A percentile compares a stretch with the other conserved stretches of the same genome.
phyloP scores from a whole-genome alignment of 2,113 vertebrate genomes.

The Tetrax tetrax region DNA sequence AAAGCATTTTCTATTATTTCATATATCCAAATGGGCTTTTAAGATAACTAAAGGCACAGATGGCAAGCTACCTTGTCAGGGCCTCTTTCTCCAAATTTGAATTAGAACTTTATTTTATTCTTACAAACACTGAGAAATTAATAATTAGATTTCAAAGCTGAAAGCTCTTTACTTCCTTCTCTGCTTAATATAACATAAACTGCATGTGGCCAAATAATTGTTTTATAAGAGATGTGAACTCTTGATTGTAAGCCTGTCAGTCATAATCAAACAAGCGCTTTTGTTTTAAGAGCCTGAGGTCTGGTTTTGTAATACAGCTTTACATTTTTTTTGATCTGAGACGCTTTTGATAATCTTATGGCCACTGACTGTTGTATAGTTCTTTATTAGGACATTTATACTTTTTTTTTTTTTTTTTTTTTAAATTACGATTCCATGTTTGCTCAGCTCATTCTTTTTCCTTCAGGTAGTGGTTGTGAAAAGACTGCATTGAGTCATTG shows the following conservation, averaged over 20 bases:
- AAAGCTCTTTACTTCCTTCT: constrained; percentile 18
- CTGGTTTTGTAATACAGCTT: constrained; percentile 18
- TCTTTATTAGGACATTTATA: not conserved
- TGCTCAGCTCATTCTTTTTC: not conserved
- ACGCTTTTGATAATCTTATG: not conserved
- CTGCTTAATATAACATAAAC: not conserved
- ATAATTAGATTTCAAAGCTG: constrained; percentile 37
- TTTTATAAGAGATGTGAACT: not conserved
- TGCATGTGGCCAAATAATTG: constrained; percentile 28
- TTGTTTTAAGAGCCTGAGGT: not conserved
- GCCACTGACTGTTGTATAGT: not conserved
- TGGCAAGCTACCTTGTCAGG: not conserved
- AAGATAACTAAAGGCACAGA: not conserved
- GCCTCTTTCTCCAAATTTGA: not conserved
- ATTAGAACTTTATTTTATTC: constrained; percentile 19
- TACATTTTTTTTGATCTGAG: constrained; percentile 25
- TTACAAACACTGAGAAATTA: constrained; percentile 29
- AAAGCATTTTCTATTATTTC: not conserved
- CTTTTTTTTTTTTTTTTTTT: not conserved
- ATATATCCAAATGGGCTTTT: not conserved
- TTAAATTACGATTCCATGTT: not conserved
- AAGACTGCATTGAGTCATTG: not conserved
- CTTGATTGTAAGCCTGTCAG: constrained; percentile 8
- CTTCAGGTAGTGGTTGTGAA: not conserved
- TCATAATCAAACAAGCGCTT: not conserved